These are phyloP conservation scores for Molossus alvarezi DNA, from an alignment of 2,797 vertebrate species.

Conservation along the genomic window DNA sequence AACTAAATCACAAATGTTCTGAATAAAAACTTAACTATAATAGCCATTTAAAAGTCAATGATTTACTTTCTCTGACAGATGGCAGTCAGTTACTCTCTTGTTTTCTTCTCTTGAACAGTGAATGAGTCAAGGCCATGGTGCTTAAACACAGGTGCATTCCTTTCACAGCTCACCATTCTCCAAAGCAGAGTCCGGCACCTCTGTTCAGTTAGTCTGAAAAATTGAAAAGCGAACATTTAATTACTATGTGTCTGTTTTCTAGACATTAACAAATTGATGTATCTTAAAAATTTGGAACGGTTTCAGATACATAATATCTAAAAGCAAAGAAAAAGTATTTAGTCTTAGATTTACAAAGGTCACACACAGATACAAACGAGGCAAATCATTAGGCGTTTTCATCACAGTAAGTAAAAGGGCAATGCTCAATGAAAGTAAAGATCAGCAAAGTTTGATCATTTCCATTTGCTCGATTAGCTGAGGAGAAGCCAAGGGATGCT, in stretches of 20 bases:
- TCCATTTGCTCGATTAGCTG: slow-evolving; percentile 24
- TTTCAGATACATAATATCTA: slow-evolving; percentile 33
- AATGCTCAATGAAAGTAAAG: slow-evolving; percentile 49
- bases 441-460: slow-evolving; percentile 31
- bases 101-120: slow-evolving; percentile 89
- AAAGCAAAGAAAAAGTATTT: slow-evolving; percentile 59
- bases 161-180: slow-evolving; percentile 79
- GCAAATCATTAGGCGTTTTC: slow-evolving; percentile 38
- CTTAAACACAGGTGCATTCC: slow-evolving; percentile 88
- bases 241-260: slow-evolving; percentile 62
- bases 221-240: slow-evolving; percentile 55
- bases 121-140: slow-evolving; percentile 91
- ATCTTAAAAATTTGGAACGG: slow-evolving; percentile 24
- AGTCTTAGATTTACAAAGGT: slow-evolving; percentile 45
- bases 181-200: slow-evolving; percentile 75
- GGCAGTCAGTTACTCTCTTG: slow-evolving; percentile 88
- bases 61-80: slow-evolving; percentile 87
- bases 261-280: slow-evolving; percentile 61
- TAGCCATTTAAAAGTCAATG: slow-evolving; percentile 86
- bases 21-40: slow-evolving; percentile 89
- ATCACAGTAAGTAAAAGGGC: slow-evolving; percentile 47
- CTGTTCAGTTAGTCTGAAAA: slow-evolving; percentile 85
- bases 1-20: slow-evolving; percentile 88
- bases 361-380: slow-evolving; percentile 57
- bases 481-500: slow-evolving; percentile 35